These are phyloP conservation scores for Laticauda laticaudata DNA, from an alignment of 2,113 vertebrate genomes.

Conservation along the genomic window DNA sequence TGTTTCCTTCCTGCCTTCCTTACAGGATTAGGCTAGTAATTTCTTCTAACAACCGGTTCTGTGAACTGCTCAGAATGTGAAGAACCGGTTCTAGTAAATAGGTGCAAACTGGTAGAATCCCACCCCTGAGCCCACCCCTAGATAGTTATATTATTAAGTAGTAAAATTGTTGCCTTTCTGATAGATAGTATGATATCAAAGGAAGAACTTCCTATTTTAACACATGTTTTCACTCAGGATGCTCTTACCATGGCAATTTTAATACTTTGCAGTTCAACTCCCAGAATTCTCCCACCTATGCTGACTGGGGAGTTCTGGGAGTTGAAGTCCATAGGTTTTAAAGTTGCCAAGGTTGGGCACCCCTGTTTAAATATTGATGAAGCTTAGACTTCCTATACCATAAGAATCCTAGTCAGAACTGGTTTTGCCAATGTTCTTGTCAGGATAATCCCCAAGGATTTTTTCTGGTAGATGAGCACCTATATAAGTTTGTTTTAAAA, in stretches of 20 bases:
- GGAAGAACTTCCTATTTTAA: not conserved
- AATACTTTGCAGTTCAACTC: not conserved
- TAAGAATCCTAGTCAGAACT: not conserved
- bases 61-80: no score
- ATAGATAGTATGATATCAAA: not conserved
- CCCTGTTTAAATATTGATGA: not conserved
- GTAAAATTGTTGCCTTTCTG: not conserved
- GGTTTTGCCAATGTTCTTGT: not conserved
- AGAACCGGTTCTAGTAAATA: no score
- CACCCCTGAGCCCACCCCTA: no score
- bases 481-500: not conserved
- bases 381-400: not conserved
- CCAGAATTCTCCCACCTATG: not conserved
- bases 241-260: not conserved
- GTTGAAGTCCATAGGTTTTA: not conserved
- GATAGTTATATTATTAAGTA: not conserved
- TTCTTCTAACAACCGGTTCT: no score
- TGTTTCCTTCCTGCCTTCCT: no score
- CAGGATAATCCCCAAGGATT: not conserved
- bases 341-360: not conserved
- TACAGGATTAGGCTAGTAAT: no score
- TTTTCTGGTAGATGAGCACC: not conserved
- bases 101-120: no score
- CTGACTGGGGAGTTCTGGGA: not conserved
- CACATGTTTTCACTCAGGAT: not conserved